Evolutionary conservation across 2,888 invertebrate genomes (phyloP).

Genomic region (Thelaira solivaga): DNA sequence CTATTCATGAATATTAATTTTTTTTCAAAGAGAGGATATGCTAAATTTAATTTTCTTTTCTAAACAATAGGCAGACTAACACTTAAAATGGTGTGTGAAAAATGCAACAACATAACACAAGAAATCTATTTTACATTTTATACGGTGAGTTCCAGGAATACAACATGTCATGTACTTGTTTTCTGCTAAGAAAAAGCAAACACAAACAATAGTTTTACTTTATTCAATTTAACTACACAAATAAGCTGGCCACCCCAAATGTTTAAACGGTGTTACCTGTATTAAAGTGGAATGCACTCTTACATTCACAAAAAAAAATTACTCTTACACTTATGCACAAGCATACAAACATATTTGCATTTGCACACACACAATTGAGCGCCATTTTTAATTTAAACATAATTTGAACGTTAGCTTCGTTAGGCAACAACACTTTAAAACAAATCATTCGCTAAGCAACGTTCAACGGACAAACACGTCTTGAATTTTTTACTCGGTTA

Average conservation of each 20-base stretch:
- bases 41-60: constrained; percentile 23
- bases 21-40: constrained; percentile 16
- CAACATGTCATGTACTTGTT: constrained; percentile 43
- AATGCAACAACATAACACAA: constrained; percentile 22
- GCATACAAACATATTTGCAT: constrained; percentile 13
- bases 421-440: constrained; percentile 38
- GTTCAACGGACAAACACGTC: constrained; percentile 60
- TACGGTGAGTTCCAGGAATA: constrained; percentile 10
- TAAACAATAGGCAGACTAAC: neutral
- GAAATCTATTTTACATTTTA: constrained; percentile 9
- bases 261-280: constrained; percentile 49
- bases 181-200: neutral
- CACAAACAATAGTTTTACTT: neutral
- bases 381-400: constrained; percentile 58
- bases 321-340: constrained; percentile 25
- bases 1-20: neutral
- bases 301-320: constrained; percentile 21
- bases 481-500: constrained; percentile 31
- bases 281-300: constrained; percentile 22
- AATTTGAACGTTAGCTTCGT: constrained; percentile 56
- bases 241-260: constrained; percentile 39
- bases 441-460: constrained; percentile 60
- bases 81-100: neutral
- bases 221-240: too few species aligned
- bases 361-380: constrained; percentile 51